Base-by-base conservation (phyloP, 2,113 vertebrate species). In the Anguilla japonica region DNA sequence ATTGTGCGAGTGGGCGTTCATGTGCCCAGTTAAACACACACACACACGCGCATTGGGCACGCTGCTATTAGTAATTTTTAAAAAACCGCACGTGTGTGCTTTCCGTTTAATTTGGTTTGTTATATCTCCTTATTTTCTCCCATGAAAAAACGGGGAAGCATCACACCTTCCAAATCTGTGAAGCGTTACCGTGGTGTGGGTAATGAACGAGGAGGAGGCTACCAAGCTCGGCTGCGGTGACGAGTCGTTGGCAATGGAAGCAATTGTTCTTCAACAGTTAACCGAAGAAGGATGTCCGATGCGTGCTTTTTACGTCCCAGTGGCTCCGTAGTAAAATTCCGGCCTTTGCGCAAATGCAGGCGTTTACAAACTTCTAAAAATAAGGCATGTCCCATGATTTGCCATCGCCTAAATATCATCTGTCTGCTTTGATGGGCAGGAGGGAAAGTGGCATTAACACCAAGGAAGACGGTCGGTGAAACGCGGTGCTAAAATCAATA, bases 401-500 rank as follows among this genome's bases (percentile, higher is more conserved):
- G 88, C 78, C 90, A 90, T 91, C 88, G 89, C 83, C 84, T 87
- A 86, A 93, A 92, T 91, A 89, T 84, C 81, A 83, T 92, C 90
- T 89, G 91, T 5, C 85, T 84, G 90, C 91, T 92, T 85, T 86
- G 87, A 93, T 87, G 88, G 85, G 86, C 88, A 88, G 41, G 75
- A 82, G 87, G 89, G 91, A 88, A 92, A 84, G 85, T 57, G 87
- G 89, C 91, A 92, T 93, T 91, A 94, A 89, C 89, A 86, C 83
- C 53, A 26, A 87, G 85, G 89, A 92, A 90, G 88, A 94, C 84
- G 90, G 87, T 92, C 89, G 92, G 87, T 92, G 91, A 94, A 94
- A 93, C 89, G 90, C 93, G 91, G 92, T 88, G 91, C 89, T 83
- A 89, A 92, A 95, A 96, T 95, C 95, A 94, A 96, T 96, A 94